A percentile compares a stretch with the other conserved stretches of the same genome.
phyloP scores from a whole-genome alignment of 2,113 vertebrate genomes.

The Microtus pennsylvanicus region DNA sequence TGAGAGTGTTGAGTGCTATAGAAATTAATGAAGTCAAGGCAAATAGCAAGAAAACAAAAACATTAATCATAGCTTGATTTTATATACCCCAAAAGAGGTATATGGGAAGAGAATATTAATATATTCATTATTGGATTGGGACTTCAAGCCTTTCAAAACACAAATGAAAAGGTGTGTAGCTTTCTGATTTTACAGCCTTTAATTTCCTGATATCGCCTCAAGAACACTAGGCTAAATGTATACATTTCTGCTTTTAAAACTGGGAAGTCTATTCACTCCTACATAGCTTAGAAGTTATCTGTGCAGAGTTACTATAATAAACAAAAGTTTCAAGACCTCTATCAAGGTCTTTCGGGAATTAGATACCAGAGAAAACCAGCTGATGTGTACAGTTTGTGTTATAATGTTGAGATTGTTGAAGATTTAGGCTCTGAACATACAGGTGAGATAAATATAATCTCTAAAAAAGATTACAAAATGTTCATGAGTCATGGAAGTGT shows the following conservation, averaged over 20 bases:
- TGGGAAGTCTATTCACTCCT: not conserved
- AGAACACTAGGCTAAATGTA: not conserved
- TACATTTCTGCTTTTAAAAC: not conserved
- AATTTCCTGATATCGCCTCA: not conserved
- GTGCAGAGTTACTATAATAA: not conserved
- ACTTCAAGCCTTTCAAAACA: not conserved
- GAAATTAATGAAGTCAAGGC: constrained; percentile 73
- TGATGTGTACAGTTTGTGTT: not conserved
- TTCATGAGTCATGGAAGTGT: not conserved
- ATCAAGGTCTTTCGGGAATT: not conserved
- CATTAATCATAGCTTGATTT: constrained; percentile 65
- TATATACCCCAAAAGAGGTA: not conserved
- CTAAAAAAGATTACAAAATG: not conserved
- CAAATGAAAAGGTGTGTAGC: not conserved
- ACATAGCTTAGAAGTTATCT: not conserved
- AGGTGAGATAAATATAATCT: not conserved
- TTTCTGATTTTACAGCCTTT: not conserved
- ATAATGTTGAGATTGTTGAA: accelerated
- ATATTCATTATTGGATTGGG: not conserved
- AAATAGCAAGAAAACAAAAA: constrained; percentile 70
- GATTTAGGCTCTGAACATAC: not conserved
- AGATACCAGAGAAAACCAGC: not conserved
- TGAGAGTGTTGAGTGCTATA: not conserved
- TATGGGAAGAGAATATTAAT: constrained; percentile 21
- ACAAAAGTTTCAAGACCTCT: not conserved